phyloP scores from a whole-genome alignment of 2,113 vertebrate genomes.

The Nyctibius bracteatus region DNA sequence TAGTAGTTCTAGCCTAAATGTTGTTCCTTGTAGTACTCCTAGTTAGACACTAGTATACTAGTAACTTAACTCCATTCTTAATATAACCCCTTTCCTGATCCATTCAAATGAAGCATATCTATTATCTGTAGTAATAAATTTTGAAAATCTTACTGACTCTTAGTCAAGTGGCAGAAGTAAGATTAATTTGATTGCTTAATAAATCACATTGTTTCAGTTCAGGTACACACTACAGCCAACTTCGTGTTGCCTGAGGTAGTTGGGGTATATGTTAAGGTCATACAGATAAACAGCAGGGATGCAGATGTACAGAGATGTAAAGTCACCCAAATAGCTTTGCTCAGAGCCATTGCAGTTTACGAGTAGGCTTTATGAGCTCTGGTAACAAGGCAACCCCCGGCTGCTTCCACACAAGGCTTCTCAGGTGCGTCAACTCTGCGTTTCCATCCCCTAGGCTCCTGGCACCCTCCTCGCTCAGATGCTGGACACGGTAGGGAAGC shows the following conservation, averaged over 20 bases:
- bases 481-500: fast-evolving
- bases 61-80: not conserved
- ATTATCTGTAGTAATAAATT: not conserved
- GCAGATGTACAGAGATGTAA: not conserved
- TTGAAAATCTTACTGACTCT: not conserved
- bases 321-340: not conserved
- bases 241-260: not conserved
- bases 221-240: not conserved
- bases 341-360: not conserved
- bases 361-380: not conserved
- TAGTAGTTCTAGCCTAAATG: not conserved
- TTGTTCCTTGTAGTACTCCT: fast-evolving
- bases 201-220: not conserved
- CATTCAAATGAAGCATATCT: not conserved
- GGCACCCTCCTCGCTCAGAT: not conserved
- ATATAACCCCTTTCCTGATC: not conserved
- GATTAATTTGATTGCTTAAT: not conserved
- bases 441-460: not conserved
- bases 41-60: not conserved
- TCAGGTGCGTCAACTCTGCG: not conserved
- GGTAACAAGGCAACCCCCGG: not conserved
- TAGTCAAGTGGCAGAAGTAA: not conserved
- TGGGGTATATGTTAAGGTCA: not conserved
- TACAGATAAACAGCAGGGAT: not conserved
- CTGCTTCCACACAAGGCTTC: not conserved